A percentile compares a stretch with the other conserved stretches of the same genome.
These are phyloP conservation scores for Drosophila carrolli DNA, from an alignment of 1,140 invertebrate species.

Conservation along the genomic window DNA sequence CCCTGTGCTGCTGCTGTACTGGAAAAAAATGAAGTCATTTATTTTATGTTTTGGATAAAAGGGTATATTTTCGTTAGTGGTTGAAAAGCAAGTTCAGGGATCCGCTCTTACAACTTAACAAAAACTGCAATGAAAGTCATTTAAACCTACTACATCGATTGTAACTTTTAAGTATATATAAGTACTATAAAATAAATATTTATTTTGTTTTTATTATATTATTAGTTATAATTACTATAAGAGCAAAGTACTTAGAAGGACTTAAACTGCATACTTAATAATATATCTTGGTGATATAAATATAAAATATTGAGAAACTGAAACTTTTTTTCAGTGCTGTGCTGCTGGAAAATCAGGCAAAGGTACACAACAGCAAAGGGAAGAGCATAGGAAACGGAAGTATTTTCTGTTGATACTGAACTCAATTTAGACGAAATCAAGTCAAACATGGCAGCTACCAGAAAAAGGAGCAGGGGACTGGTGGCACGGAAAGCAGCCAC, in stretches of 20 bases:
- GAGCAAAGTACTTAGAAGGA: too few relatives aligned
- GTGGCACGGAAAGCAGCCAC: slow-evolving; percentile 36
- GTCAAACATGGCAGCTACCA: slow-evolving; percentile 79
- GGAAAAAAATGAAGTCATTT: neutral
- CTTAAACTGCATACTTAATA: too few relatives aligned
- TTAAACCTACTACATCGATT: too few relatives aligned
- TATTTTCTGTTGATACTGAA: slow-evolving; percentile 83
- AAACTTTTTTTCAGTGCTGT: slow-evolving; percentile 2
- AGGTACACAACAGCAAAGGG: slow-evolving; percentile 58
- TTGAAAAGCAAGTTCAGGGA: too few relatives aligned
- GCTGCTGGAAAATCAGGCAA: slow-evolving; percentile 65
- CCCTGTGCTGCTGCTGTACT: slow-evolving; percentile 15
- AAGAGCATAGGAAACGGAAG: slow-evolving; percentile 70
- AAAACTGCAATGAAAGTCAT: too few relatives aligned
- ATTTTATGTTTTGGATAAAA: neutral
- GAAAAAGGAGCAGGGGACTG: neutral
- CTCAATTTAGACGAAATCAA: slow-evolving; percentile 83
- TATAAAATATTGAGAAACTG: too few relatives aligned
- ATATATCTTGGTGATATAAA: too few relatives aligned
- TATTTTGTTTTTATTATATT: too few relatives aligned
- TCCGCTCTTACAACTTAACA: too few relatives aligned
- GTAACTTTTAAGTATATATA: too few relatives aligned
- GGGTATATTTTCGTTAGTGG: neutral
- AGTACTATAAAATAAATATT: too few relatives aligned
- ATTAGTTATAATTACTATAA: too few relatives aligned